These are phyloP conservation scores for Elysia crispata DNA, from an alignment of 2,888 invertebrate species.

Conservation along the genomic window DNA sequence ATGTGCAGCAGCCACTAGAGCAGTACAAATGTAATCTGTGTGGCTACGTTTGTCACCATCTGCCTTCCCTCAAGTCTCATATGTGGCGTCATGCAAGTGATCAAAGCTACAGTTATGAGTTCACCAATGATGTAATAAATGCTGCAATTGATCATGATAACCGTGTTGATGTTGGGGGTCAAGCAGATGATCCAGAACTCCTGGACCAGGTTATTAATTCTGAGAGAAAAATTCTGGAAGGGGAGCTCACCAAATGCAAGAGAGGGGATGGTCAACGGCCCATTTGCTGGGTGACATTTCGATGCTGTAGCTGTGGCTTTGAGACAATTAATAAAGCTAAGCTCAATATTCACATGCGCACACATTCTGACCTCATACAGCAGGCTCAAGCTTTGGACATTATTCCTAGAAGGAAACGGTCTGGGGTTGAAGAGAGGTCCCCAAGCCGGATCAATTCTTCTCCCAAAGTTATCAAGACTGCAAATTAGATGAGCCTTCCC, in stretches of 20 bases:
- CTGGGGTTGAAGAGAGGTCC: not conserved
- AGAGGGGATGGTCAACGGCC: conserved; percentile 52
- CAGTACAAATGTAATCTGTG: conserved; percentile 77
- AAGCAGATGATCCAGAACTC: conserved; percentile 54
- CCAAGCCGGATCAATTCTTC: not conserved
- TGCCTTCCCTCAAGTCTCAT: conserved; percentile 76
- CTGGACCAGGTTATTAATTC: conserved; percentile 54
- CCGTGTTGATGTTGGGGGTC: conserved; percentile 55
- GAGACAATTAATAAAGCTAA: conserved; percentile 74
- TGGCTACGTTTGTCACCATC: conserved; percentile 76
- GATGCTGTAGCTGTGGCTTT: conserved; percentile 76
- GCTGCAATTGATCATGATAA: conserved; percentile 74
- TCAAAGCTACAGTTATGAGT: conserved; percentile 74
- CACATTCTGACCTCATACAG: conserved; percentile 73
- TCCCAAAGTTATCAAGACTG: not conserved
- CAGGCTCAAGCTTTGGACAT: conserved; percentile 64
- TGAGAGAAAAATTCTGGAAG: conserved; percentile 55
- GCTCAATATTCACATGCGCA: conserved; percentile 73
- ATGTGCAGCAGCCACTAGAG: conserved; percentile 75
- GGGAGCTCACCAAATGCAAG: conserved; percentile 50
- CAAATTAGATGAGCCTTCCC: no score
- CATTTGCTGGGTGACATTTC: conserved; percentile 73
- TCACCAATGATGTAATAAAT: conserved; percentile 75
- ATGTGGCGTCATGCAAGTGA: conserved; percentile 77
- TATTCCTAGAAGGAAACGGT: not conserved